Evolutionary conservation across 2,113 vertebrate genomes (phyloP), one percentile per base, ranked within the genome.

Genomic region (Epinephelus lanceolatus): DNA sequence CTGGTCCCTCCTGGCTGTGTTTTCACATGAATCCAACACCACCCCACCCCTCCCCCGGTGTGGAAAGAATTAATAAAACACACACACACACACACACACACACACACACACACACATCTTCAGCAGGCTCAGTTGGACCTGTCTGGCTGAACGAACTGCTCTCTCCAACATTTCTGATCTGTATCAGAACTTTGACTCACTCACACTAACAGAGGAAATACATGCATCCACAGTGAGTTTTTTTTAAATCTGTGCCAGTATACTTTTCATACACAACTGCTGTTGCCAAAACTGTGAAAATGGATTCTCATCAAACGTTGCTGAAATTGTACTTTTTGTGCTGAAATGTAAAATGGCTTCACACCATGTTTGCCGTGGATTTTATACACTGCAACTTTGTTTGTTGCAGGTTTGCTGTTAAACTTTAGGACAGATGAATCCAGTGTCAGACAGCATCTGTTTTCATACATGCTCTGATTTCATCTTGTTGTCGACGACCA

Each of bases 21-120:
- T 87, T 92, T 86, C 71, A 85, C 79, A 79, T 72, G 80, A 51
- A 76, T 69, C 69, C 75, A 71, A 51, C 63, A 66, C 15, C 73
- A 57, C 85, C 55, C 60, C 62, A 15, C 76, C 77, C 63, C 73
- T 68, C 3, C 59, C 79, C 15, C 1, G 4, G 83, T 68, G 79
- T 85, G 87, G 89, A 89, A 89, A 86, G 85, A 72, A 82, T 80
- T 69, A 88, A 81, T 85, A 85, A 83, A 71, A 78, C 74, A 77
- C 45, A 68, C 17, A 56, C 67, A 27, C 61, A 73, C 59, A 52
- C 73, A 57, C 70, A 75, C 69, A 74, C 79, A 68, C 81, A 40
- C 71, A 53, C 56, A 66, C 37, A 59, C 12, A 76, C 14, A n/a
- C 61, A 73, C 27, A 27, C 2, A 57, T 62, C 30, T 40, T 69